Percentiles rank a stretch among this genome's conserved stretches.
Conservation (phyloP, 2,797 vertebrate genomes). For the Emys orbicularis region DNA sequence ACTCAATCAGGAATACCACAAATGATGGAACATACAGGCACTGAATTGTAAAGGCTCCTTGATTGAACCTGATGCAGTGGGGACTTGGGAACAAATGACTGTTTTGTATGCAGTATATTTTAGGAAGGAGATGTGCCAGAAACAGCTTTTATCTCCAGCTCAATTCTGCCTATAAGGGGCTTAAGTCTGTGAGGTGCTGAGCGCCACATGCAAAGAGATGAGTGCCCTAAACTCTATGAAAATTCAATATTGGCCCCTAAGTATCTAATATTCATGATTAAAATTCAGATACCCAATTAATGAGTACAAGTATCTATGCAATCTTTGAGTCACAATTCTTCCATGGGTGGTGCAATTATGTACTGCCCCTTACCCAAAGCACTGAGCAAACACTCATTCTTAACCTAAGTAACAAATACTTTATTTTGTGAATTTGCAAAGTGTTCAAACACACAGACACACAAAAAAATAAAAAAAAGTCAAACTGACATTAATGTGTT, state of each 20-base stretch:
- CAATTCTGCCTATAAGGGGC: background rate
- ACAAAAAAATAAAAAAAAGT: background rate
- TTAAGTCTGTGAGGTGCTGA: background rate
- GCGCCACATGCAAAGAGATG: background rate
- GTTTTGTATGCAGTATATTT: background rate
- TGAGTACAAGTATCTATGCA: background rate
- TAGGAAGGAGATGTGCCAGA: background rate
- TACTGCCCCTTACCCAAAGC: background rate
- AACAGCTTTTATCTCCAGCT: background rate
- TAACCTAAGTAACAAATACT: background rate
- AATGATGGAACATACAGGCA: accelerated
- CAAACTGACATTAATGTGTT: background rate
- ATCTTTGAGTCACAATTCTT: background rate
- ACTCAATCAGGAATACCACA: background rate
- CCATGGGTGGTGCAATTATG: background rate
- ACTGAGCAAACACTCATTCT: accelerated
- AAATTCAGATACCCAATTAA: background rate
- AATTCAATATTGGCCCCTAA: background rate
- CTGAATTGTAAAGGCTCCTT: background rate
- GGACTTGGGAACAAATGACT: background rate
- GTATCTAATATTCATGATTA: background rate
- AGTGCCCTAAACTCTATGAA: background rate
- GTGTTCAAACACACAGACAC: background rate
- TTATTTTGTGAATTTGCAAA: background rate
- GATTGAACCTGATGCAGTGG: background rate